These are phyloP conservation scores for Cordilura impudica DNA, from an alignment of 2,888 invertebrate genomes.

Conservation along the genomic window DNA sequence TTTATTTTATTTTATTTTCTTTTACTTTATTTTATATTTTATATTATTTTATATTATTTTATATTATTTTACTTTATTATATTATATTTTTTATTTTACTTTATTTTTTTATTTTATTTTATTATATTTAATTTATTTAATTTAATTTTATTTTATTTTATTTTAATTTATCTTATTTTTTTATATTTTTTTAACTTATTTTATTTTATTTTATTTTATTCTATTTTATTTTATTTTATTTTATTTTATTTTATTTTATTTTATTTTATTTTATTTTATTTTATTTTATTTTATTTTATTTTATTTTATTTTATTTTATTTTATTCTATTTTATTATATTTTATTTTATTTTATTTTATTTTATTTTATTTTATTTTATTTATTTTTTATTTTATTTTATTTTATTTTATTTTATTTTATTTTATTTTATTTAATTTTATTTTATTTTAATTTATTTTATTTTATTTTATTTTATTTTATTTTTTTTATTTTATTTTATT, in stretches of 20 bases:
- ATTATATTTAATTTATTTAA: neutral
- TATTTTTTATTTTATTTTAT: conserved; percentile 21
- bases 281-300: neutral
- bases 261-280: neutral
- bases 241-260: neutral
- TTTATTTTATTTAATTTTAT: too few relatives aligned
- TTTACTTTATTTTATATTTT: neutral
- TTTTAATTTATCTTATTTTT: too few relatives aligned
- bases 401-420: too few relatives aligned
- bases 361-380: neutral
- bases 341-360: neutral
- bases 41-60: neutral
- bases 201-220: neutral
- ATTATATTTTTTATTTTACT: neutral
- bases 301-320: neutral
- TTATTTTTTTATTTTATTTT: neutral
- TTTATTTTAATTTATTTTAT: too few relatives aligned
- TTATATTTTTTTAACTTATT: neutral
- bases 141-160: neutral
- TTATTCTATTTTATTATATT: neutral
- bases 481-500: too few relatives aligned
- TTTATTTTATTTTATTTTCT: neutral
- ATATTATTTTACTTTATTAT: neutral
- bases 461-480: too few relatives aligned
- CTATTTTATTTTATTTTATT: neutral